These are phyloP conservation scores for Anodontia alba DNA, from an alignment of 2,888 invertebrate species.

Conservation along the genomic window DNA sequence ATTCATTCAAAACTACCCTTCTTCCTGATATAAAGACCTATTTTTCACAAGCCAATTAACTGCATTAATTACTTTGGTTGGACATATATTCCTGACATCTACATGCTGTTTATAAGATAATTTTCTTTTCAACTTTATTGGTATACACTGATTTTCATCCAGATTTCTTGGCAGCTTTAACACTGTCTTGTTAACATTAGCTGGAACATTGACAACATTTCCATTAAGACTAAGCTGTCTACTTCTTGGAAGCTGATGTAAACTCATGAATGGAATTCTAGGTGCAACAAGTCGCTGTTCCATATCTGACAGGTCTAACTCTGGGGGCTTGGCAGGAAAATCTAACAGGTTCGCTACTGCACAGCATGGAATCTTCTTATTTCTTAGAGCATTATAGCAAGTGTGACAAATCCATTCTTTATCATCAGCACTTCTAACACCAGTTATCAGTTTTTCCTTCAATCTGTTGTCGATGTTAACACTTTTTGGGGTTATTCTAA, in stretches of 20 bases:
- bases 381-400: conserved; percentile 31
- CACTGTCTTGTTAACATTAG: conserved; percentile 53
- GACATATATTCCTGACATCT: background rate
- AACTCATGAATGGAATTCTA: conserved; percentile 82
- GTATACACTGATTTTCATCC: background rate
- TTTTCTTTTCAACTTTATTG: conserved; percentile 7
- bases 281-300: conserved; percentile 82
- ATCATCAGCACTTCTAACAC: conserved; percentile 13
- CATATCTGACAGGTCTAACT: conserved; percentile 56
- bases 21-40: background rate
- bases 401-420: conserved; percentile 40
- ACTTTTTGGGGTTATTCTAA: background rate
- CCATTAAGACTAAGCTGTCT: conserved; percentile 61
- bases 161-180: background rate
- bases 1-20: conserved; percentile 9
- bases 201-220: conserved; percentile 65
- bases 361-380: conserved; percentile 45
- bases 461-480: background rate
- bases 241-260: conserved; percentile 74
- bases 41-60: conserved; percentile 4
- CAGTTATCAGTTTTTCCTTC: conserved; percentile 5
- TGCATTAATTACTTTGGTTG: background rate
- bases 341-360: conserved; percentile 39
- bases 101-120: background rate
- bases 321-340: conserved; percentile 44